Conservation (phyloP, 2,888 invertebrate genomes). For the Conus canariensis region DNA sequence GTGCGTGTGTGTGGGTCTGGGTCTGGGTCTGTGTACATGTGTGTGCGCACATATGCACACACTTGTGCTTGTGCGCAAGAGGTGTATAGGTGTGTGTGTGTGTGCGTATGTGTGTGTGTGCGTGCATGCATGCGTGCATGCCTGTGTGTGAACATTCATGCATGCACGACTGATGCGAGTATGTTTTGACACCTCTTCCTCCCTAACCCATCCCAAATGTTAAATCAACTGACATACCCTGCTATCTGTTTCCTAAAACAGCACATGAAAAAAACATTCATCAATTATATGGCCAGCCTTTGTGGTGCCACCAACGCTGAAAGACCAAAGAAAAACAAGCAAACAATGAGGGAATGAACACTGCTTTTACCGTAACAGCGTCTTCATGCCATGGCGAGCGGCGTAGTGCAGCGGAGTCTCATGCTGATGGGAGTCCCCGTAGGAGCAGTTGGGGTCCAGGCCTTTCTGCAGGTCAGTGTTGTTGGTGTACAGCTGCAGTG, state of each 20-base stretch:
- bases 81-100: not conserved
- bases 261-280: too few relatives aligned
- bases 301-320: too few relatives aligned
- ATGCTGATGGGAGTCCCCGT: conserved; percentile 84
- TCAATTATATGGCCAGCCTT: too few relatives aligned
- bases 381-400: conserved; percentile 85
- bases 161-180: too few relatives aligned
- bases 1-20: not conserved
- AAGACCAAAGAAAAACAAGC: too few relatives aligned
- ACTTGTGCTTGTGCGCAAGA: not conserved
- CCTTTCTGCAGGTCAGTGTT: conserved; percentile 84
- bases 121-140: not conserved
- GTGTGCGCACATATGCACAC: not conserved
- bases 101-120: not conserved
- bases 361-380: conserved; percentile 80
- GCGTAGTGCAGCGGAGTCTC: conserved; percentile 86
- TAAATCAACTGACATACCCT: too few relatives aligned
- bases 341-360: too few relatives aligned
- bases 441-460: conserved; percentile 85
- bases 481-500: conserved; percentile 84
- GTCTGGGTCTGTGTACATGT: not conserved
- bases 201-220: too few relatives aligned
- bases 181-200: too few relatives aligned
- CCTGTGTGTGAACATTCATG: not conserved
- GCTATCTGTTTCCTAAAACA: too few relatives aligned